A percentile compares a stretch with the other conserved stretches of the same genome.
Conservation (phyloP, 2,797 vertebrate genomes). For the Furcifer pardalis region DNA sequence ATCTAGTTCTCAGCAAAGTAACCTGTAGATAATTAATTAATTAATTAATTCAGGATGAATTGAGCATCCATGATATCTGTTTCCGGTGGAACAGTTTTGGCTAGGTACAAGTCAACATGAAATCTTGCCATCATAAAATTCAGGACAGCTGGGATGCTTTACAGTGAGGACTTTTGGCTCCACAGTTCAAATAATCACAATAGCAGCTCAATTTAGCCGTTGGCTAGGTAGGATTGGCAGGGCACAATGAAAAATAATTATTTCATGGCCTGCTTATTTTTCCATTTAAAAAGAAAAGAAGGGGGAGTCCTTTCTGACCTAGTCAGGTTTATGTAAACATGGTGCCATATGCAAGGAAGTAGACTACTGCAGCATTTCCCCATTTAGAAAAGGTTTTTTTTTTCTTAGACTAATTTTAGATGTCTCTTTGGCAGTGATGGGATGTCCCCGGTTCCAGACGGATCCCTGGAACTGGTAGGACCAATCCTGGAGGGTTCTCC, state of each 20-base stretch:
- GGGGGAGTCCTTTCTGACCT: slow-evolving; percentile 76
- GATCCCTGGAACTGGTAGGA: too few species aligned
- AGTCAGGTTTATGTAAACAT: slow-evolving; percentile 76
- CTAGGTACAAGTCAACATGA: slow-evolving; percentile 79
- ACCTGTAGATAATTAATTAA: slow-evolving; percentile 78
- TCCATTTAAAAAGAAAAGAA: slow-evolving; percentile 78
- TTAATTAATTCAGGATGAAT: slow-evolving; percentile 74
- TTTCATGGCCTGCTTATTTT: slow-evolving; percentile 85
- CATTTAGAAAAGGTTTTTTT: slow-evolving; percentile 73
- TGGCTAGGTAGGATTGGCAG: slow-evolving; percentile 83
- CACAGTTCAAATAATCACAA: slow-evolving; percentile 82
- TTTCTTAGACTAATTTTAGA: slow-evolving; percentile 53
- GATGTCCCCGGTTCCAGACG: too few species aligned
- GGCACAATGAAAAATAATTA: slow-evolving; percentile 85
- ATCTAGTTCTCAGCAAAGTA: slow-evolving; percentile 74
- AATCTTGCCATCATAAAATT: slow-evolving; percentile 81
- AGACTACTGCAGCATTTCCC: slow-evolving; percentile 60
- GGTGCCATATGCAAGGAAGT: slow-evolving; percentile 64
- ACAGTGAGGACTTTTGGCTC: slow-evolving; percentile 82
- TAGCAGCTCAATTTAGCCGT: slow-evolving; percentile 83
- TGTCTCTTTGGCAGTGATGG: slow-evolving; percentile 51
- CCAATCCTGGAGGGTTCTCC: too few species aligned
- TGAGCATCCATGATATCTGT: slow-evolving; percentile 70
- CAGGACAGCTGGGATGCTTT: slow-evolving; percentile 84
- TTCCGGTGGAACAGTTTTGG: slow-evolving; percentile 76